These are phyloP conservation scores for Mobula hypostoma DNA, from an alignment of 2,113 vertebrate species.

Conservation along the genomic window DNA sequence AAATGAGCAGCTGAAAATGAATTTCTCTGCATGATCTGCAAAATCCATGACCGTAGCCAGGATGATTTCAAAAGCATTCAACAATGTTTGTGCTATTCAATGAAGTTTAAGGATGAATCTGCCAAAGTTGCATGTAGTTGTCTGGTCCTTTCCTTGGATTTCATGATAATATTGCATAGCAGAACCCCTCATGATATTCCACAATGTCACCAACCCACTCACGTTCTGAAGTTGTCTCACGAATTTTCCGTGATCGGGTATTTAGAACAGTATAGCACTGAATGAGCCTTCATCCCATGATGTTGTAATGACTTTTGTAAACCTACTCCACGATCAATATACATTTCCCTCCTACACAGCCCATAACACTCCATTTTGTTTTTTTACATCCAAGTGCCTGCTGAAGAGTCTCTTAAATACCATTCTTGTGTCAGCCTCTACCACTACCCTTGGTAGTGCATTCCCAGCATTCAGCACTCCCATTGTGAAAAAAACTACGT, in stretches of 20 bases:
- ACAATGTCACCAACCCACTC: background rate
- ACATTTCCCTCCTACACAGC: no score
- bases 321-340: no score
- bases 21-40: background rate
- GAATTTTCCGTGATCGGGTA: background rate
- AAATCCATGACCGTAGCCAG: background rate
- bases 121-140: background rate
- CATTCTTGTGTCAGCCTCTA: no score
- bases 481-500: no score
- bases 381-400: no score
- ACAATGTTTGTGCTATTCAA: background rate
- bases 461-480: no score
- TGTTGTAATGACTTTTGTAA: no score
- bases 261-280: background rate
- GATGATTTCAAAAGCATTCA: background rate
- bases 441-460: no score
- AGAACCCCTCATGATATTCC: background rate
- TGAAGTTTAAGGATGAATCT: background rate
- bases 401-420: no score
- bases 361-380: no score
- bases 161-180: background rate
- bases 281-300: no score
- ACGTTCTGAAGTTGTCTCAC: background rate
- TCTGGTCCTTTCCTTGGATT: background rate
- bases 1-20: no score